Percentiles rank a stretch among this genome's conserved stretches.
These are phyloP conservation scores for Sebastes hopkinsi DNA, from an alignment of 2,797 vertebrate genomes.

Conservation along the genomic window DNA sequence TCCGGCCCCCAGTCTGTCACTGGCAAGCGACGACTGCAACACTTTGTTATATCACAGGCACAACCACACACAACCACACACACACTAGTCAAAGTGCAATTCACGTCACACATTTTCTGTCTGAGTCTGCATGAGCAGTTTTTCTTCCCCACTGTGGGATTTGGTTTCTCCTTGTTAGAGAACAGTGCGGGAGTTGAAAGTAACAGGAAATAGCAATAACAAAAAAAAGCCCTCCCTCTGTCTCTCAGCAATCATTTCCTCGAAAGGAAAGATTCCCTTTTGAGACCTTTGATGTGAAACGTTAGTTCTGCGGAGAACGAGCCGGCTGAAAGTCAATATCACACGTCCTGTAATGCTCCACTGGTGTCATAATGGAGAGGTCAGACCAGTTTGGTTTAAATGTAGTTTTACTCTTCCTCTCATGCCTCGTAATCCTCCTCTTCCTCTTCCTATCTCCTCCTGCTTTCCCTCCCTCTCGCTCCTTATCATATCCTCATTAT, in stretches of 20 bases:
- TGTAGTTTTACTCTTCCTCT: not conserved
- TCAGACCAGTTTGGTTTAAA: conserved; percentile 1
- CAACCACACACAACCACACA: conserved; percentile 23
- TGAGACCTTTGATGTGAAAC: conserved; percentile 37
- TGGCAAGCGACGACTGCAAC: conserved; percentile 31
- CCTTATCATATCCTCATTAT: conserved; percentile 22
- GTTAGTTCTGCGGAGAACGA: conserved; percentile 30
- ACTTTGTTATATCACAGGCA: conserved; percentile 64
- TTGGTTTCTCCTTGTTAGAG: conserved; percentile 56
- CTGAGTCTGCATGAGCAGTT: conserved; percentile 57
- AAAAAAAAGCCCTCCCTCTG: conserved; percentile 12
- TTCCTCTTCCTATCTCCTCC: not conserved
- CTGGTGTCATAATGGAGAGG: conserved; percentile 8
- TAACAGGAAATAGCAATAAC: conserved; percentile 45
- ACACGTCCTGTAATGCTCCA: conserved; percentile 1
- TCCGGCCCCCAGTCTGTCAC: conserved; percentile 59
- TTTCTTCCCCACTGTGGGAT: conserved; percentile 49
- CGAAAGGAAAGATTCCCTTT: conserved; percentile 22
- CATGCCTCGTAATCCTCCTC: not conserved
- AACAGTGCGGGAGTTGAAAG: conserved; percentile 42
- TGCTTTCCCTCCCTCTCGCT: not conserved
- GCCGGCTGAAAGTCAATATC: conserved; percentile 32
- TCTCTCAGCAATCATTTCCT: conserved; percentile 38
- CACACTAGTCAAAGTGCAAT: conserved; percentile 44
- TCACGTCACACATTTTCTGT: conserved; percentile 54